phyloP scores from a whole-genome alignment of 1,140 invertebrate species.

The Chironomus striatipennis region DNA sequence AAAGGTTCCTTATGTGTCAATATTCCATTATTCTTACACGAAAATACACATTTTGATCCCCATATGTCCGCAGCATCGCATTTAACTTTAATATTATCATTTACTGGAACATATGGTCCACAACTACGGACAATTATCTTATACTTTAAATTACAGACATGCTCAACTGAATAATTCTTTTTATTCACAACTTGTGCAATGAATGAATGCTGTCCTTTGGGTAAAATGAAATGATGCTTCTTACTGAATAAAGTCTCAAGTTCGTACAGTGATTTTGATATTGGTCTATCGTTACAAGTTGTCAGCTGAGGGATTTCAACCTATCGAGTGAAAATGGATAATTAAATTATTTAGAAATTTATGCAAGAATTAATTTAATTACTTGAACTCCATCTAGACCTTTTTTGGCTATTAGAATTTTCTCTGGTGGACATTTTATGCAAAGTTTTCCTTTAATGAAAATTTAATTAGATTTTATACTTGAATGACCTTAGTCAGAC shows the following conservation, averaged over 20 bases:
- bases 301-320: constrained; percentile 18
- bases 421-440: constrained; percentile 25
- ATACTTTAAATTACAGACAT: constrained; percentile 16
- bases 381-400: constrained; percentile 24
- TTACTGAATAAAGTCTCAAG: constrained; percentile 23
- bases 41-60: constrained; percentile 24
- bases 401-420: constrained; percentile 22
- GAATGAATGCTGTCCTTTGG: constrained; percentile 16
- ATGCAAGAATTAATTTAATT: not conserved
- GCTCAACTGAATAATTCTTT: not conserved
- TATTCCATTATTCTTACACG: constrained; percentile 4
- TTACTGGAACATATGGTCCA: not conserved
- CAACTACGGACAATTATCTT: constrained; percentile 21
- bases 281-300: not conserved
- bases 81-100: constrained; percentile 5
- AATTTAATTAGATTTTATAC: no score
- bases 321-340: not conserved
- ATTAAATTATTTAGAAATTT: not conserved
- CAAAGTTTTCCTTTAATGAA: constrained; percentile 17
- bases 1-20: not conserved
- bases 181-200: constrained; percentile 16
- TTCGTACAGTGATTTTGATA: not conserved
- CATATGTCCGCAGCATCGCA: constrained; percentile 10
- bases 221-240: constrained; percentile 22
- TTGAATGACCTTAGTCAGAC: no score